phyloP scores from a whole-genome alignment of 2,113 vertebrate species.

The Muscicapa adusta region DNA sequence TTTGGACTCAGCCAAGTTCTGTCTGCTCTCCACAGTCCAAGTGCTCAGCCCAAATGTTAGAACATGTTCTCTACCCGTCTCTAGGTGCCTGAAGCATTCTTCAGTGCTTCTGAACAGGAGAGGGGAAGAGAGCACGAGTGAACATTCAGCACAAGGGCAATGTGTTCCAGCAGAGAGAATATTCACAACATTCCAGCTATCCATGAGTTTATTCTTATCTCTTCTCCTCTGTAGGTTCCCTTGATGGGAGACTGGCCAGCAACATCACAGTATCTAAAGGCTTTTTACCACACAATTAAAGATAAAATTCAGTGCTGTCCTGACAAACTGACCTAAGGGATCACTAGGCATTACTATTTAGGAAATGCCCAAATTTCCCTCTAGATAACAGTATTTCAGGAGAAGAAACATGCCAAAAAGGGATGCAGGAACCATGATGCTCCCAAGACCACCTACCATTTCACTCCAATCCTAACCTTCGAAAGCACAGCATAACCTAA shows the following conservation, averaged over 20 bases:
- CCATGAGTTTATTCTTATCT: background rate
- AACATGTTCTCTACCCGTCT: background rate
- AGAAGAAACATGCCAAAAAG: background rate
- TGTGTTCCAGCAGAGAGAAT: background rate
- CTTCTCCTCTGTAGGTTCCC: background rate
- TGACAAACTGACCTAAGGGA: background rate
- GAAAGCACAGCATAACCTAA: background rate
- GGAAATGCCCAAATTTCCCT: background rate
- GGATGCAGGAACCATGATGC: background rate
- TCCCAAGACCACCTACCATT: background rate
- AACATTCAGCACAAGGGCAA: background rate
- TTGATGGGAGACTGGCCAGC: background rate
- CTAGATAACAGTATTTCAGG: background rate
- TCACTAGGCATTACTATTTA: background rate
- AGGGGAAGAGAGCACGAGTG: background rate
- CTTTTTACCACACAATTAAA: background rate
- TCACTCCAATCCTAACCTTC: background rate
- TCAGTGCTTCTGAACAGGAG: background rate
- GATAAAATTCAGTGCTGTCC: background rate
- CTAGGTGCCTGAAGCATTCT: background rate
- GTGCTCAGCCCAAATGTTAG: background rate
- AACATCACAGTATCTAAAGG: background rate
- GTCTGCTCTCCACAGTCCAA: background rate
- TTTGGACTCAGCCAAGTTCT: background rate
- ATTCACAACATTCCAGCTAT: background rate